Percentiles rank a stretch among this genome's conserved stretches.
phyloP scores from a whole-genome alignment of 2,888 invertebrate species.

The Beris morrisii region DNA sequence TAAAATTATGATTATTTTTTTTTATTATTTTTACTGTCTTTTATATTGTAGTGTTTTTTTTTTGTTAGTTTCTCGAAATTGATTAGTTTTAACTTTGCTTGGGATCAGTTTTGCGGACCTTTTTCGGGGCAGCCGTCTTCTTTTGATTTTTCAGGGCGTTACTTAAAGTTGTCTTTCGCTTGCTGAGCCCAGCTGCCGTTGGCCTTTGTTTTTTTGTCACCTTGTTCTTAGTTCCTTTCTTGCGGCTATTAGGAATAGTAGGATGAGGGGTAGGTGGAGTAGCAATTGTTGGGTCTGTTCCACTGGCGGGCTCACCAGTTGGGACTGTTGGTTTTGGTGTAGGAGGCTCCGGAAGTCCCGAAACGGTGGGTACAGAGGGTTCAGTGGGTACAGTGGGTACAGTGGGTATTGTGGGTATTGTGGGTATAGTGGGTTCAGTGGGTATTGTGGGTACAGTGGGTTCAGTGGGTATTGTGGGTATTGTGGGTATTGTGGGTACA shows the following conservation, averaged over 20 bases:
- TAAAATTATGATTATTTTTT: too few relatives aligned
- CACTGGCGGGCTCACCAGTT: too few relatives aligned
- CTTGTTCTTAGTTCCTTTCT: conserved; percentile 12
- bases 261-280: conserved; percentile 43
- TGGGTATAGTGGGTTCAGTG: neutral
- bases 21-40: too few relatives aligned
- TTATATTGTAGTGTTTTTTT: too few relatives aligned
- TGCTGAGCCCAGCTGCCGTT: conserved; percentile 16
- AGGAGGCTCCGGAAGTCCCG: too few relatives aligned
- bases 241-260: conserved; percentile 24
- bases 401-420: too few relatives aligned
- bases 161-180: conserved; percentile 3
- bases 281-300: neutral
- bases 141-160: too few relatives aligned
- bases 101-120: neutral
- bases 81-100: too few relatives aligned
- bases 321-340: too few relatives aligned
- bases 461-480: neutral
- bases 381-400: too few relatives aligned
- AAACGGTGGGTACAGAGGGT: too few relatives aligned
- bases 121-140: neutral
- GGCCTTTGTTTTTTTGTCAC: conserved; percentile 1
- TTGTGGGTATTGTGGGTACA: neutral
- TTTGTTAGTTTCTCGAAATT: too few relatives aligned
- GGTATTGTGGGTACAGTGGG: neutral